Evolutionary conservation across 1,140 invertebrate genomes (phyloP), one percentile per base, ranked within the genome.

Genomic region (Melanaphis sacchari): DNA sequence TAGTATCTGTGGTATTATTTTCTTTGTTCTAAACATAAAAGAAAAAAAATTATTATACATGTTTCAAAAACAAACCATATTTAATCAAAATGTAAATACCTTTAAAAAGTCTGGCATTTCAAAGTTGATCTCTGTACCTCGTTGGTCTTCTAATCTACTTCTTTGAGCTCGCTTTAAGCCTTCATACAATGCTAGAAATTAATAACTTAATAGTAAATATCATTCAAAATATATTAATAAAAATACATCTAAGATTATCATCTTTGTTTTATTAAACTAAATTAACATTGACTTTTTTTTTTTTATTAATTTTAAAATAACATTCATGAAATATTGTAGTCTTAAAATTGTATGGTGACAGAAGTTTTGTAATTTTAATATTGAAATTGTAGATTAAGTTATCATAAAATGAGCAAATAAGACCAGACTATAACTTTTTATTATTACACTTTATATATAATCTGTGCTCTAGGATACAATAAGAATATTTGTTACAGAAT

Each of bases 81-180:
- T 31, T 89, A 66, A 9, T 93, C 18, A 52, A 41, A 87, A 76
- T 93, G 11, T n/a, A 76, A 59, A 54, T 95, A 96, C 96, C 95
- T 97, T 97, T 36, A 98, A 95, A 95, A 98, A 98, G 94, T 98
- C 97, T 6, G 97, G 97, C 88, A 98, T 95, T 95, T 98, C 97
- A 94, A 97, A 97, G 95, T 97, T 97, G 3, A 97, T 97, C 95
- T 97, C 97, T 1, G 97, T 97, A 82, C 97, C 97, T 94, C 97
- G 95, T 95, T 98, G 97, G 95, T 98, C 97, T 95, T 98, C 97
- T 84, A 98, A 95, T 41, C 97, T 96, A 89, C 96, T 96, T 94
- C 97, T 95, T 95, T 98, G 97, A 7, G 97, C 97, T 94, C 97
- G 96, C 95, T 97, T 97, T 94, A 98, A 95, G 49, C 97, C 97